These are phyloP conservation scores for Drosophila pallidifrons DNA, from an alignment of 1,140 invertebrate genomes.

Conservation along the genomic window DNA sequence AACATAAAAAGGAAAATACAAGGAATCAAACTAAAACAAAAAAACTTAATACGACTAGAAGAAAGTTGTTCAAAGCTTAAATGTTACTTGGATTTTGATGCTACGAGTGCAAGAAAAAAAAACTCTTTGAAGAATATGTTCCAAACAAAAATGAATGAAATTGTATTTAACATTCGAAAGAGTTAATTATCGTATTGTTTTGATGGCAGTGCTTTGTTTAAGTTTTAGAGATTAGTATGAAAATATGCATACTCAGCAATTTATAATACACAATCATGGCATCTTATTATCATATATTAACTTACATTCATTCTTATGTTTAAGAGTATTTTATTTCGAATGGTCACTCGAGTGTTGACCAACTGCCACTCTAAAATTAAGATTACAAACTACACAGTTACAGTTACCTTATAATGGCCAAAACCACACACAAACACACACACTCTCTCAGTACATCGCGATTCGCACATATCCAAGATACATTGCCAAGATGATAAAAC, in stretches of 20 bases:
- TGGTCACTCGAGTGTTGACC: not conserved
- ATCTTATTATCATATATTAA: slow-evolving; percentile 10
- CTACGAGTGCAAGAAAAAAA: not conserved
- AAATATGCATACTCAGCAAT: slow-evolving; percentile 28
- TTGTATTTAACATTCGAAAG: not conserved
- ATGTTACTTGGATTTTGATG: slow-evolving; percentile 15
- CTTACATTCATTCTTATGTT: slow-evolving; percentile 1
- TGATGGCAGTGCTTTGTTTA: slow-evolving; percentile 18
- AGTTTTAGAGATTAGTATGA: slow-evolving; percentile 32
- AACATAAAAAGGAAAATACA: slow-evolving; percentile 38
- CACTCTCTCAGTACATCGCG: slow-evolving; percentile 49
- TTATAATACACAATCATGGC: slow-evolving; percentile 2
- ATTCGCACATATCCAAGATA: slow-evolving; percentile 68
- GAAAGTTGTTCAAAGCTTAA: slow-evolving; percentile 2
- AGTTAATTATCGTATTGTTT: slow-evolving; percentile 15
- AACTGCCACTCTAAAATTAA: slow-evolving; percentile 22
- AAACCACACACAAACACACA: slow-evolving; percentile 20
- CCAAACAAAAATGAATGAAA: slow-evolving; percentile 3
- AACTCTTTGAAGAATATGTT: slow-evolving; percentile 2
- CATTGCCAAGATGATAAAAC: slow-evolving; percentile 69
- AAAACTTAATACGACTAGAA: slow-evolving; percentile 2
- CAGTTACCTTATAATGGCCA: slow-evolving; percentile 29
- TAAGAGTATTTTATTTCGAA: slow-evolving; percentile 7
- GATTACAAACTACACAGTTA: slow-evolving; percentile 13
- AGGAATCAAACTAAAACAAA: slow-evolving; percentile 25